Conservation (phyloP, 1,140 invertebrate species). For the Acromyrmex echinatior region DNA sequence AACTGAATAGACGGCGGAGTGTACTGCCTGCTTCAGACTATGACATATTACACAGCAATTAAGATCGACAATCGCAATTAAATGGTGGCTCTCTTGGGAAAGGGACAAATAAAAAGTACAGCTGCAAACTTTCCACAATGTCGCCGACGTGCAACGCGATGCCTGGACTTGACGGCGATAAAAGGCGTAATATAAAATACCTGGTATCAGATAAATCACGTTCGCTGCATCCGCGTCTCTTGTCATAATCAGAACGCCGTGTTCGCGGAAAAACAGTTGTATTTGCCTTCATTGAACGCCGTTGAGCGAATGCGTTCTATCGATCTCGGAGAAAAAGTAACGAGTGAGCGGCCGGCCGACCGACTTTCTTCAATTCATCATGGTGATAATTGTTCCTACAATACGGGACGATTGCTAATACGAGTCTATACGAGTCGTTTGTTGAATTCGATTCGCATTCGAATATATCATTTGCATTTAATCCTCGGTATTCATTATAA, state of each 20-base stretch:
- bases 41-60: conserved; percentile 23
- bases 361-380: conserved; percentile 30
- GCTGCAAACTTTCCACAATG: conserved; percentile 16
- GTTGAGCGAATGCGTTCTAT: conserved; percentile 12
- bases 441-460: neutral
- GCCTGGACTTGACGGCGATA: neutral
- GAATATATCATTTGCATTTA: neutral
- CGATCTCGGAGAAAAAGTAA: neutral
- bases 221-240: conserved; percentile 2
- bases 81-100: neutral
- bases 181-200: conserved; percentile 3
- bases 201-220: conserved; percentile 34
- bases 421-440: neutral
- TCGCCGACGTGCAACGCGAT: neutral
- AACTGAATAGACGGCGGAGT: neutral
- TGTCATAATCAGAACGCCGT: neutral
- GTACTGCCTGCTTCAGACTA: neutral
- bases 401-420: neutral
- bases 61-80: conserved; percentile 36
- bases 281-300: conserved; percentile 20
- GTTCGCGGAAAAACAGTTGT: neutral
- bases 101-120: conserved; percentile 7
- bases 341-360: neutral
- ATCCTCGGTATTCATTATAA: no score
- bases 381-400: conserved; percentile 15